phyloP scores from a whole-genome alignment of 1,140 invertebrate species.

The Patella vulgata region DNA sequence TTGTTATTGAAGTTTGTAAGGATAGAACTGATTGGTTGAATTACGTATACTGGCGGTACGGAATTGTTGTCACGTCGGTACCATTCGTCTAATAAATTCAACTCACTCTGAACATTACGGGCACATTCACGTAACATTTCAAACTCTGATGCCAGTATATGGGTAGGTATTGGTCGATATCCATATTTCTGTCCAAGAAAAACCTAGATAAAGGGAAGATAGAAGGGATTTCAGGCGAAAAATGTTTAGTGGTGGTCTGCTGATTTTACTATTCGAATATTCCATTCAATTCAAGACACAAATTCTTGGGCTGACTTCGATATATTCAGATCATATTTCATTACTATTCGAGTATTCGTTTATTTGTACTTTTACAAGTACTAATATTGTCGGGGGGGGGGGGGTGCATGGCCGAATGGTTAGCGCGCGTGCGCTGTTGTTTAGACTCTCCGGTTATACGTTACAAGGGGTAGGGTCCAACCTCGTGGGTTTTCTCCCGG shows the following conservation, averaged over 20 bases:
- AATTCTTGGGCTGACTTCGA: not conserved
- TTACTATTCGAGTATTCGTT: too few species aligned
- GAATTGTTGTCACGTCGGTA: constrained; percentile 97
- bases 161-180: constrained; percentile 95
- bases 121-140: constrained; percentile 87
- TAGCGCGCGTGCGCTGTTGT: too few species aligned
- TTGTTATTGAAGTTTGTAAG: constrained; percentile 98
- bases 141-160: constrained; percentile 89
- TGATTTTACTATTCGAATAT: not conserved
- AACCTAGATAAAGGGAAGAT: constrained; percentile 71
- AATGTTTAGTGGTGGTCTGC: not conserved
- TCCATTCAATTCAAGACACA: not conserved
- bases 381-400: too few species aligned
- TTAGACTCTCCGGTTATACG: too few species aligned
- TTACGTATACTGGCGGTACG: constrained; percentile 86
- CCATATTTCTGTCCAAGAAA: constrained; percentile 99
- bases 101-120: constrained; percentile 77
- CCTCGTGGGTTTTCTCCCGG: too few species aligned
- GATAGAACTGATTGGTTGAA: constrained; percentile 97
- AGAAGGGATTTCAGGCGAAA: not conserved
- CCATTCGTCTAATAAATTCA: constrained; percentile 89
- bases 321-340: not conserved
- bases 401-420: too few species aligned
- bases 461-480: too few species aligned
- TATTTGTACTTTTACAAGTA: too few species aligned